Conservation (phyloP, 2,113 vertebrate species). For the Saiga tatarica region DNA sequence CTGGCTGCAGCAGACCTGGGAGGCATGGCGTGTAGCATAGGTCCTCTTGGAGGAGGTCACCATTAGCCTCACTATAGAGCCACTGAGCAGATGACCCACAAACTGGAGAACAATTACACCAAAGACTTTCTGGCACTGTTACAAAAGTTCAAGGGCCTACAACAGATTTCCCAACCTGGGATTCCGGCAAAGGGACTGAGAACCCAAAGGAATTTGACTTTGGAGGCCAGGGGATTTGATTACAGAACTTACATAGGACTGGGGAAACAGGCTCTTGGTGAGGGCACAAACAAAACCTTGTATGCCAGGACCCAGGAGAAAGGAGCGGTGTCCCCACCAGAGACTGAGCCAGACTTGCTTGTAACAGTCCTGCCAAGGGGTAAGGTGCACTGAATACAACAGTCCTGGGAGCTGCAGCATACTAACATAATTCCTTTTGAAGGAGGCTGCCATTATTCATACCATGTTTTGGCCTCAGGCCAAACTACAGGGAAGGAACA, state of each 20-base stretch:
- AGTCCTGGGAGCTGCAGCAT: background rate
- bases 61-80: background rate
- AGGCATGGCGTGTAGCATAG: background rate
- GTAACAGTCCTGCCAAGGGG: background rate
- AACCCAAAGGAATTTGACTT: background rate
- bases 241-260: background rate
- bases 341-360: background rate
- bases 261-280: background rate
- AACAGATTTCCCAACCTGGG: background rate
- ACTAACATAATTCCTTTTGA: background rate
- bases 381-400: background rate
- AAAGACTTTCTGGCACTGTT: background rate
- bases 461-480: background rate
- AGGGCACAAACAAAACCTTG: background rate
- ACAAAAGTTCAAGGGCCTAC: background rate
- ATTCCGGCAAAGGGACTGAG: background rate
- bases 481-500: background rate
- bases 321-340: background rate
- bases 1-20: background rate
- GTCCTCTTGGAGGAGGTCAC: background rate
- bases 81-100: background rate
- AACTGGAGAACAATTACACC: background rate
- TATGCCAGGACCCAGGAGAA: background rate
- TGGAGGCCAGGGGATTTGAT: background rate
- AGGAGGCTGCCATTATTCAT: background rate